These are phyloP conservation scores for Pelobates cultripes DNA, from an alignment of 2,797 vertebrate species.

Conservation along the genomic window DNA sequence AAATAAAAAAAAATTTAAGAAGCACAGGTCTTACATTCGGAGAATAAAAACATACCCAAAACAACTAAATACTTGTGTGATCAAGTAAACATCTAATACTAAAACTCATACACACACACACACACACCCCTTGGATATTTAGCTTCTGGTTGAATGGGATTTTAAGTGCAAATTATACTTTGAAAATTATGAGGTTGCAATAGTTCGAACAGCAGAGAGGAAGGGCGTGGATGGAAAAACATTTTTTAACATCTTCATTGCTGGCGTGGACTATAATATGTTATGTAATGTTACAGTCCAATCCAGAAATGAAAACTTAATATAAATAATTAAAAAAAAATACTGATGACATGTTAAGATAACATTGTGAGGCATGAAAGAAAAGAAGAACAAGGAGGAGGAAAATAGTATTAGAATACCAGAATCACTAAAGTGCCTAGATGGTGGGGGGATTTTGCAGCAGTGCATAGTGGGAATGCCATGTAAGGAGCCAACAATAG, in stretches of 20 bases:
- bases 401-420: constrained; percentile 41
- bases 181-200: neutral
- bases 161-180: constrained; percentile 50
- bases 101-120: constrained; percentile 11
- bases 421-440: constrained; percentile 76
- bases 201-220: constrained; percentile 18
- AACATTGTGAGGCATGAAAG: constrained; percentile 24
- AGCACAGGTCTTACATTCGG: constrained; percentile 44
- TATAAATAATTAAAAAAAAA: constrained; percentile 41
- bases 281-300: neutral
- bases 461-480: constrained; percentile 56
- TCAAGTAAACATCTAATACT: constrained; percentile 38
- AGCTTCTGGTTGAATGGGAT: constrained; percentile 12
- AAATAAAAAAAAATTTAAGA: constrained; percentile 38
- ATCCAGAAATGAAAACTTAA: constrained; percentile 7
- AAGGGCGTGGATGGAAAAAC: neutral
- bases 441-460: constrained; percentile 64
- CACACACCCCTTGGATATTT: constrained; percentile 8
- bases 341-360: constrained; percentile 49
- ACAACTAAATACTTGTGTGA: constrained; percentile 1
- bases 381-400: constrained; percentile 29
- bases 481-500: constrained; percentile 46
- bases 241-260: constrained; percentile 3
- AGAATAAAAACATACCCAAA: constrained; percentile 18
- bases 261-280: neutral